Evolutionary conservation across 2,888 invertebrate genomes (phyloP).

Genomic region (Aleiodes testaceus): DNA sequence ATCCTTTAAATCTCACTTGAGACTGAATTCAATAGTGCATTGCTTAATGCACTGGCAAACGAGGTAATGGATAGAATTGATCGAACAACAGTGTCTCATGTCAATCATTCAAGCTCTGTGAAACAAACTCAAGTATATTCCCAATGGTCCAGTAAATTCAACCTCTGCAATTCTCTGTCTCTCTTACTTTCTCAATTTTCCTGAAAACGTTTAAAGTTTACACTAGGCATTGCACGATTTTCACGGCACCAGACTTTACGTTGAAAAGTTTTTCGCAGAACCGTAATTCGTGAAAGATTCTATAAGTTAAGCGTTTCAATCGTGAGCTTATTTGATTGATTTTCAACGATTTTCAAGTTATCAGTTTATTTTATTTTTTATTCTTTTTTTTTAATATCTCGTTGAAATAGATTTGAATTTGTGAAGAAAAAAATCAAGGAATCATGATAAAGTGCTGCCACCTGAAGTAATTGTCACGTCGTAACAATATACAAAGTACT

Average conservation of each 20-base stretch:
- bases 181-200: slow-evolving; percentile 12
- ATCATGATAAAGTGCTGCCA: slow-evolving; percentile 23
- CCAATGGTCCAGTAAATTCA: slow-evolving; percentile 28
- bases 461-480: slow-evolving; percentile 61
- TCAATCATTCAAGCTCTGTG: slow-evolving; percentile 41
- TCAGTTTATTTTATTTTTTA: no score
- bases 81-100: slow-evolving; percentile 37
- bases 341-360: no score
- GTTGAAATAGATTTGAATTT: no score
- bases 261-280: no score
- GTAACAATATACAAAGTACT: slow-evolving; percentile 51
- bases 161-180: neutral
- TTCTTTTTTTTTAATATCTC: no score
- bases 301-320: no score
- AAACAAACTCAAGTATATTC: slow-evolving; percentile 24
- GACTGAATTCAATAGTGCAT: neutral
- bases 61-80: slow-evolving; percentile 46
- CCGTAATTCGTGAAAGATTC: no score
- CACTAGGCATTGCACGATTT: neutral
- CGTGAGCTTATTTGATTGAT: no score
- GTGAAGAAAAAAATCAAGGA: no score
- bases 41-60: slow-evolving; percentile 38
- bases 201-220: neutral
- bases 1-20: slow-evolving; percentile 12
- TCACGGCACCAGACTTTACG: no score